These are phyloP conservation scores for Papilio xuthus DNA, from an alignment of 1,140 invertebrate genomes.

Conservation along the genomic window DNA sequence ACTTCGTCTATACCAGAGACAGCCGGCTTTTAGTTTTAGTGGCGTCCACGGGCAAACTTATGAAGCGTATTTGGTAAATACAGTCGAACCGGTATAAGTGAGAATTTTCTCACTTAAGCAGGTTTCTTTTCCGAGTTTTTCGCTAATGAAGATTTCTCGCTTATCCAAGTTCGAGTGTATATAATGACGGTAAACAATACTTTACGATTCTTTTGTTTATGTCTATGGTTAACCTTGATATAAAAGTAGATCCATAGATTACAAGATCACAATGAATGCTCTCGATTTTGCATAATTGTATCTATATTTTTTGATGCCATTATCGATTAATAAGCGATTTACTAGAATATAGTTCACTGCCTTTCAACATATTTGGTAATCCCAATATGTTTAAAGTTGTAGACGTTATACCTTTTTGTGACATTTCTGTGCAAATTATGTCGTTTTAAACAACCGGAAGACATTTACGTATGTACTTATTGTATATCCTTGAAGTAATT, in stretches of 20 bases:
- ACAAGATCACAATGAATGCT: no score
- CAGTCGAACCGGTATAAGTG: background rate
- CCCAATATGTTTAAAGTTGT: background rate
- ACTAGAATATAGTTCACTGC: background rate
- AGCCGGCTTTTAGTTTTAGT: constrained; percentile 34
- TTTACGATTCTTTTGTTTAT: no score
- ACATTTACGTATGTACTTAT: constrained; percentile 2
- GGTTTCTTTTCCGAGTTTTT: no score
- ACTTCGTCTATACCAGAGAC: constrained; percentile 44
- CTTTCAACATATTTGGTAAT: background rate
- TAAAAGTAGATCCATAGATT: no score
- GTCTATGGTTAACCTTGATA: no score
- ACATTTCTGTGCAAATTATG: background rate
- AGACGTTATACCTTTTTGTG: background rate
- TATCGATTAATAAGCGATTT: background rate
- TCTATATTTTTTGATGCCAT: background rate
- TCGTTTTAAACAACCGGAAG: background rate
- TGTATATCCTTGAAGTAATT: constrained; percentile 1
- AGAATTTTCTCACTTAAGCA: no score
- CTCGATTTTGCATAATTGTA: no score
- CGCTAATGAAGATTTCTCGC: no score
- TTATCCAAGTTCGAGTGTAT: no score
- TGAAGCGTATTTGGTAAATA: background rate
- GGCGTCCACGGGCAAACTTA: background rate
- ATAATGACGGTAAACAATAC: no score